Conservation (phyloP, 2,113 vertebrate species). For the Caranx ignobilis region DNA sequence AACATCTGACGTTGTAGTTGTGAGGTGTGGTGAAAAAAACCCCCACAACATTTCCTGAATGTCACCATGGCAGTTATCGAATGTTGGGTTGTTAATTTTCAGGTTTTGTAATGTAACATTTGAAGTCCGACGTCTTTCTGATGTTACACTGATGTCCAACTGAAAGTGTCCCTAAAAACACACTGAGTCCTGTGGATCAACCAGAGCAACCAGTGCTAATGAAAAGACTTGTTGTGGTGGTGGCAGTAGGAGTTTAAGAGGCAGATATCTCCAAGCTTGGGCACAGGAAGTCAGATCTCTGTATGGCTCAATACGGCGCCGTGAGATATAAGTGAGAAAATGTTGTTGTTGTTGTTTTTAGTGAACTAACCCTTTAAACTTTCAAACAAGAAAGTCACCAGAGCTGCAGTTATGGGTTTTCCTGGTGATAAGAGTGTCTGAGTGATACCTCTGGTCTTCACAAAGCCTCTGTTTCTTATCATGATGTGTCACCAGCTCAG, state of each 20-base stretch:
- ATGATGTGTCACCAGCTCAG: constrained; percentile 21
- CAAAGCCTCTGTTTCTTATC: constrained; percentile 27
- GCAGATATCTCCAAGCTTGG: background rate
- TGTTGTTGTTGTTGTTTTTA: background rate
- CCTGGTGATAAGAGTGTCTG: background rate
- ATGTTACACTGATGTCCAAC: background rate
- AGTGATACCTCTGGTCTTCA: constrained; percentile 16
- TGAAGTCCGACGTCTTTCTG: no score
- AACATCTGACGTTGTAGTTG: no score
- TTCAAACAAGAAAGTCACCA: background rate
- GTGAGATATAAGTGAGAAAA: background rate
- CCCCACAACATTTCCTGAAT: no score
- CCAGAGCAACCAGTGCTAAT: background rate
- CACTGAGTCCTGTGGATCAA: no score
- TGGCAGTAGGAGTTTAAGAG: background rate
- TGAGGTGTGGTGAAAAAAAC: no score
- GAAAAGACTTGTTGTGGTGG: background rate
- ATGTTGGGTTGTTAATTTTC: no score
- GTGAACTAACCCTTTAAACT: constrained; percentile 21
- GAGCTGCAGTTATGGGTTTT: background rate
- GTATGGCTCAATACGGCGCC: background rate
- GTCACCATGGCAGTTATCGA: no score
- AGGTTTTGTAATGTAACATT: no score
- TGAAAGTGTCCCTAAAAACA: no score
- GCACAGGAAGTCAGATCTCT: background rate